Base-by-base conservation (phyloP, 2,113 vertebrate genomes). In the Cervus canadensis region DNA sequence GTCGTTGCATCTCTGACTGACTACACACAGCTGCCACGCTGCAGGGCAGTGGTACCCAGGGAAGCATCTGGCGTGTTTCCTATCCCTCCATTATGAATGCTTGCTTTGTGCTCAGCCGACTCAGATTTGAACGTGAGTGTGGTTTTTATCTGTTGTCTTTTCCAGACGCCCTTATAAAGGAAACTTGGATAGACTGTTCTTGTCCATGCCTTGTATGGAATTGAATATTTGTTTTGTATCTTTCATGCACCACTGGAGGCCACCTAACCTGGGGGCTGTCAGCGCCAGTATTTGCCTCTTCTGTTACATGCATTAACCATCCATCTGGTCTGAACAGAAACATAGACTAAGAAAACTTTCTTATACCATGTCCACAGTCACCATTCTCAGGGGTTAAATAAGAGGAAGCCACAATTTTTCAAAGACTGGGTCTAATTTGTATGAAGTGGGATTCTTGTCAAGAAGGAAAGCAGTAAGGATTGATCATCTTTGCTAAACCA, bases 371-470 rank as follows among this genome's bases (percentile, higher is more conserved):
- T 86, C 91, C 82, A 87, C 56, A 97, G 97, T 95, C 96, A 93
- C 76, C 97, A 4, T 95, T 98, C 91, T 90, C 10, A 14, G 56
- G 93, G 86, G 91, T 98, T 98, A 97, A 36, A 97, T 87, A 87
- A 91, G 54, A 93, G 43, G 79, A 89, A 28, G 45, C 84, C 62
- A 54, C 7, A 0, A 0, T 26, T 40, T 30, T 92, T 93, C 36
- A 50, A 33, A 90, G 30, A 23, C 26, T 57, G 14, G 23, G 40
- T 43, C 60, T 36, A 6, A 94, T 90, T 94, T 87, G 30, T 95
- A 76, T 60, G 78, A 96, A 56, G 14, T 33, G 14, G 59, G 6
- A 87, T 30, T 82, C 50, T n/a, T 87, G 17, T 67, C 28, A 60
- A 90, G 45, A 14, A 76, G 4, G 9, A 40, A 40, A 45, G 26